phyloP scores from a whole-genome alignment of 2,113 vertebrate genomes.

The Dipodomys ordii region DNA sequence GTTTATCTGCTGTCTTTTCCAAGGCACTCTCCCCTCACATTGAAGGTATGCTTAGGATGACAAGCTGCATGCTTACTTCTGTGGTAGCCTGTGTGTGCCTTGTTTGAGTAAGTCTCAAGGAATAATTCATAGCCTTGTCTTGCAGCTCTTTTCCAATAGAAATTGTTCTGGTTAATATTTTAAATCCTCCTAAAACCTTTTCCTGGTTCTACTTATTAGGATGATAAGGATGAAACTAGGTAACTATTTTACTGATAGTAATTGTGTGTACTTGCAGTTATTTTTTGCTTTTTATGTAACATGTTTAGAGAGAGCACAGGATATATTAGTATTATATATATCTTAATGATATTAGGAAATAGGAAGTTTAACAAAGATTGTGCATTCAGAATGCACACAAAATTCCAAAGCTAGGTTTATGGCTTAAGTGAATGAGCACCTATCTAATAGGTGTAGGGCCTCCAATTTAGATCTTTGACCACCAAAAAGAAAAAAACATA shows the following conservation, averaged over 20 bases:
- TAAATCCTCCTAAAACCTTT: background rate
- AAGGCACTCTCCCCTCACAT: background rate
- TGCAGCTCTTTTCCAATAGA: slow-evolving; percentile 26
- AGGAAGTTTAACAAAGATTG: background rate
- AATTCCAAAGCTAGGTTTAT: no score
- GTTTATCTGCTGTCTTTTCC: background rate
- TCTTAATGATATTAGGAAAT: background rate
- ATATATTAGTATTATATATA: background rate
- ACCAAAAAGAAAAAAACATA: no score
- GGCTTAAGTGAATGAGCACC: no score
- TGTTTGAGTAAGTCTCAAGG: background rate
- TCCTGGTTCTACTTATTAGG: background rate
- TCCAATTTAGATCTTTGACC: no score
- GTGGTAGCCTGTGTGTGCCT: background rate
- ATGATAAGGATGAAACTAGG: background rate
- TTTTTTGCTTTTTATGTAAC: slow-evolving; percentile 13
- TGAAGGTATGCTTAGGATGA: background rate
- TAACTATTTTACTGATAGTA: background rate
- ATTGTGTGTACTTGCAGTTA: background rate
- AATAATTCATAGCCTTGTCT: background rate
- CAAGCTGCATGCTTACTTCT: background rate
- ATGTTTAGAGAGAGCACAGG: no score
- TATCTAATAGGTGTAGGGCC: no score
- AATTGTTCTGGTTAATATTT: background rate
- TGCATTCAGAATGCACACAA: background rate